These are phyloP conservation scores for Ligdia adustata DNA, from an alignment of 2,888 invertebrate genomes.

Conservation along the genomic window DNA sequence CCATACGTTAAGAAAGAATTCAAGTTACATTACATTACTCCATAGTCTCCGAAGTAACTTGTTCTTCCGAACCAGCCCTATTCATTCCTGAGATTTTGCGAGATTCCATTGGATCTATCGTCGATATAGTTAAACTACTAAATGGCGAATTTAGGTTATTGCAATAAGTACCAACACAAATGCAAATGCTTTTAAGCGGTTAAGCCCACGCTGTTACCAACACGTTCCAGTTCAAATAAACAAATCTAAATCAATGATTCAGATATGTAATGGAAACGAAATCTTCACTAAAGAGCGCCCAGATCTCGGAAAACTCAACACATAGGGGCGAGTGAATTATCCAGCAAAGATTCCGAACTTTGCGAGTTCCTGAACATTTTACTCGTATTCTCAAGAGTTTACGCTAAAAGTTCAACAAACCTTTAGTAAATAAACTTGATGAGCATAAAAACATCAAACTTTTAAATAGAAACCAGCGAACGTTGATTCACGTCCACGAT, in stretches of 20 bases:
- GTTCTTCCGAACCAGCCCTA: slow-evolving; percentile 5
- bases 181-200: slow-evolving; percentile 22
- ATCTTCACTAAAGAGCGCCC: neutral
- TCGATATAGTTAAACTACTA: slow-evolving; percentile 42
- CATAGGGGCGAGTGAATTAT: neutral
- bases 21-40: too few species aligned
- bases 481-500: slow-evolving; percentile 22
- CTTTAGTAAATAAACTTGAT: slow-evolving; percentile 18
- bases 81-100: slow-evolving; percentile 48
- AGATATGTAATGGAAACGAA: neutral
- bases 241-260: slow-evolving; percentile 1
- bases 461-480: slow-evolving; percentile 22
- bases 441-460: slow-evolving; percentile 18
- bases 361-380: neutral
- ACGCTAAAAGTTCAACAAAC: slow-evolving; percentile 28
- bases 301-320: neutral
- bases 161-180: slow-evolving; percentile 31
- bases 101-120: slow-evolving; percentile 46
- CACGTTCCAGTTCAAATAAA: neutral
- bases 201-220: slow-evolving; percentile 3
- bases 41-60: neutral
- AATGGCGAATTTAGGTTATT: slow-evolving; percentile 52
- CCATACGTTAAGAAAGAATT: too few species aligned
- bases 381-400: neutral
- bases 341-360: neutral